Conservation (phyloP, 2,888 invertebrate species). For the Noctua pronuba region DNA sequence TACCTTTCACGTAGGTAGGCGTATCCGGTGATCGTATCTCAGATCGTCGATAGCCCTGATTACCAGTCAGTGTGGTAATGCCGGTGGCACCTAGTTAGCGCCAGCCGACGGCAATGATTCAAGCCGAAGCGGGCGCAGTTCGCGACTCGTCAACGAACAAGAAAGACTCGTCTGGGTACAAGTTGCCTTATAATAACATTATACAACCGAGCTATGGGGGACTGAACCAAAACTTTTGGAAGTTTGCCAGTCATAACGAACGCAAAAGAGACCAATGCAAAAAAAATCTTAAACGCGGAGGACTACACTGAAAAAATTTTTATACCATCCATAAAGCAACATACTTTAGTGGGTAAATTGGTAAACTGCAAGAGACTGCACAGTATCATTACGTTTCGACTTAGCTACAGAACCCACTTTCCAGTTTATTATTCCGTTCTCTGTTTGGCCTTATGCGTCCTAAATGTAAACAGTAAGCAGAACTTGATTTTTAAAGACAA, state of each 20-base stretch:
- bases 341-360: conserved; percentile 16
- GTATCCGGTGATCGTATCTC: conserved; percentile 65
- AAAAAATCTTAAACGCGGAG: neutral
- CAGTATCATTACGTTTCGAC: conserved; percentile 28
- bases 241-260: neutral
- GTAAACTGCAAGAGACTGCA: conserved; percentile 22
- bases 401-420: conserved; percentile 25
- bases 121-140: conserved; percentile 60
- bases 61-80: conserved; percentile 68
- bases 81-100: conserved; percentile 74
- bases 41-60: conserved; percentile 67
- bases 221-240: conserved; percentile 21
- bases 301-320: neutral
- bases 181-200: conserved; percentile 67
- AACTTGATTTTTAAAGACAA: conserved; percentile 31
- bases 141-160: conserved; percentile 73
- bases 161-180: conserved; percentile 74
- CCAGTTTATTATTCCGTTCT: conserved; percentile 43
- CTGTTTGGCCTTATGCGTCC: conserved; percentile 14
- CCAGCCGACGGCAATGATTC: conserved; percentile 67
- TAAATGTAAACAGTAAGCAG: conserved; percentile 37
- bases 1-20: conserved; percentile 59
- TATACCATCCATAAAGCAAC: conserved; percentile 8
- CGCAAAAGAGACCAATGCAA: neutral
- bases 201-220: conserved; percentile 27